Base-by-base conservation (phyloP, 2,797 vertebrate genomes). In the Menidia menidia region DNA sequence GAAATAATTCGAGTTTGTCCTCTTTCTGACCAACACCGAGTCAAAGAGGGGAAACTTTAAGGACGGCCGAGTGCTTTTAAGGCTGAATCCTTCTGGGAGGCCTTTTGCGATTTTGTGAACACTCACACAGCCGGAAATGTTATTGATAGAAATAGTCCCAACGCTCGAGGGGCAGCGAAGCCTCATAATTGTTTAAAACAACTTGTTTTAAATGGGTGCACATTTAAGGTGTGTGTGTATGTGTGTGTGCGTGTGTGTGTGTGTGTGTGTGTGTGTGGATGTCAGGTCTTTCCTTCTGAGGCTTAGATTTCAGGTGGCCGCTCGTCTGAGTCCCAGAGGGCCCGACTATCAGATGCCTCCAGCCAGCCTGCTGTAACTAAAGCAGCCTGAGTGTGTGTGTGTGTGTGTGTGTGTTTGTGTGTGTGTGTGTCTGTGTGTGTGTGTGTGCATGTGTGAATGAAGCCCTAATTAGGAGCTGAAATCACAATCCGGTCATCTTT, bases 361-460 rank as follows among this genome's bases (percentile, higher is more conserved):
- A 85, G 84, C 70, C 73, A 80, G 79, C 77, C 85, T 83, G 79
- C 83, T 89, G 88, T 92, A 92, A 93, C 89, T 88, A 87, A 88
- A 91, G 83, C 66, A 75, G 84, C 53, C 73, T 55, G 51, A 16
- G n/a, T 77, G 74, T 73, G 67, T 75, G 58, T 77, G 60, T 74
- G 60, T 18, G 55, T 14, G 61, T 47, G 33, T 57, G n/a, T n/a
- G n/a, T n/a, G n/a, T n/a, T n/a, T n/a, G n/a, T n/a, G n/a, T n/a
- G n/a, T n/a, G n/a, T n/a, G 62, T 68, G 48, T 30, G 35, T 65
- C 58, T 51, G 25, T 56, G 33, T 54, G 60, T 68, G 43, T 73
- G 55, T 61, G 51, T 54, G 62, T 45, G 62, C 1, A 62, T n/a
- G 25, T 25, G 25, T 25, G 47, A 60, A 67, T 6, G 25, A 76